Percentiles rank a stretch among this genome's conserved stretches.
phyloP scores from a whole-genome alignment of 2,113 vertebrate genomes.

The Sander lucioperca region DNA sequence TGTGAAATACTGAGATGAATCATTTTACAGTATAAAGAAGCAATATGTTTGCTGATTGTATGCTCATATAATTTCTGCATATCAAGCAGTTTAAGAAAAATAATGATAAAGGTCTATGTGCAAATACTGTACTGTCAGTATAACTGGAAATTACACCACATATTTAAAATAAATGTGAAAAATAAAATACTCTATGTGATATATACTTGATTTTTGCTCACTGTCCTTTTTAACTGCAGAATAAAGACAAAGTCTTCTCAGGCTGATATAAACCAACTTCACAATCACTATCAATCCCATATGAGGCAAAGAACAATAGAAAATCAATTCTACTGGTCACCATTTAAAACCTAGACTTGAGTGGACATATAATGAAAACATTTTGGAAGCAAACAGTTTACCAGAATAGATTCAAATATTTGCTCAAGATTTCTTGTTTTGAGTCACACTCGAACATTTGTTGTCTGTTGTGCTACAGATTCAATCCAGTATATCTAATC shows the following conservation, averaged over 20 bases:
- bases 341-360: no score
- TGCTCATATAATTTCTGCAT: slow-evolving; percentile 55
- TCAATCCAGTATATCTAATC: no score
- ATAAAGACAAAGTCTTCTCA: background rate
- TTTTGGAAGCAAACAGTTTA: background rate
- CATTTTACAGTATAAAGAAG: slow-evolving; percentile 55
- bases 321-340: no score
- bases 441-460: background rate
- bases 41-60: slow-evolving; percentile 64
- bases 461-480: background rate
- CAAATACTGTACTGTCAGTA: slow-evolving; percentile 63
- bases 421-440: background rate
- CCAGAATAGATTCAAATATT: background rate
- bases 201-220: slow-evolving; percentile 5
- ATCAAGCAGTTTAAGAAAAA: slow-evolving; percentile 45
- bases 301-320: background rate
- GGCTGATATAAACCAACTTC: background rate
- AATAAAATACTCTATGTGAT: slow-evolving; percentile 67
- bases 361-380: background rate
- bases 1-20: slow-evolving; percentile 56
- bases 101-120: slow-evolving; percentile 49
- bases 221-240: background rate
- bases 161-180: slow-evolving; percentile 74
- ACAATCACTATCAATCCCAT: background rate
- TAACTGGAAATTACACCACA: slow-evolving; percentile 43